A percentile compares a stretch with the other conserved stretches of the same genome.
Evolutionary conservation across 2,888 invertebrate species (phyloP).

Genomic region (Aradus depressus): DNA sequence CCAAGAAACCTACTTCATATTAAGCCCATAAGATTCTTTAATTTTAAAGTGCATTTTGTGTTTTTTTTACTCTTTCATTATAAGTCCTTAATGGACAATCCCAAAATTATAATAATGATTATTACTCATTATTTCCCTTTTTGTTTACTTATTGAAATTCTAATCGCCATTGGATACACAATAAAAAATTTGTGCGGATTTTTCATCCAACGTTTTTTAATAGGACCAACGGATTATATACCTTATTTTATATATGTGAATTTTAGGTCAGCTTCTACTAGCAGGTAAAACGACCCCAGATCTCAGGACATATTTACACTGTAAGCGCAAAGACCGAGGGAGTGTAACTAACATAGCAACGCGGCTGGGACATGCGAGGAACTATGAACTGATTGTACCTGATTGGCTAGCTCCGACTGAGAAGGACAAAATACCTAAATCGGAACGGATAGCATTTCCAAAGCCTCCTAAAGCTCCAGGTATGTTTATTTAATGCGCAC

Average conservation of each 20-base stretch:
- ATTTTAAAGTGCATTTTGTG: no score
- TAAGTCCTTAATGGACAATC: no score
- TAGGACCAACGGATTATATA: no score
- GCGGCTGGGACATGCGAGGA: conserved; percentile 51
- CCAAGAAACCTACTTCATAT: no score
- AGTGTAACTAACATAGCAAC: conserved; percentile 62
- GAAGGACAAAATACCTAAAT: conserved; percentile 64
- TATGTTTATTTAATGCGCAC: conserved; percentile 36
- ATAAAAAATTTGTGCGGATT: background rate
- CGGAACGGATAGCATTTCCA: conserved; percentile 72
- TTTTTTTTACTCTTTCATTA: background rate
- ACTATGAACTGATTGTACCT: conserved; percentile 41
- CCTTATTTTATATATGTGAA: conserved; percentile 1
- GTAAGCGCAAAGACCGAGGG: conserved; percentile 48
- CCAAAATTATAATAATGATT: no score
- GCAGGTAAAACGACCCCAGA: conserved; percentile 45
- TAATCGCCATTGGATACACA: no score
- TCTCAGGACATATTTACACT: conserved; percentile 45
- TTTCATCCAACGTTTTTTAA: background rate
- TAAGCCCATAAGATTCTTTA: no score
- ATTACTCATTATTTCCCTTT: no score
- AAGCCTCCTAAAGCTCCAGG: conserved; percentile 82
- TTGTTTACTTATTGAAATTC: no score
- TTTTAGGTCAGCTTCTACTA: conserved; percentile 41
- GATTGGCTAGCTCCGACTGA: conserved; percentile 66